Conservation (phyloP, 1,140 invertebrate species). For the Megathymus violae region DNA sequence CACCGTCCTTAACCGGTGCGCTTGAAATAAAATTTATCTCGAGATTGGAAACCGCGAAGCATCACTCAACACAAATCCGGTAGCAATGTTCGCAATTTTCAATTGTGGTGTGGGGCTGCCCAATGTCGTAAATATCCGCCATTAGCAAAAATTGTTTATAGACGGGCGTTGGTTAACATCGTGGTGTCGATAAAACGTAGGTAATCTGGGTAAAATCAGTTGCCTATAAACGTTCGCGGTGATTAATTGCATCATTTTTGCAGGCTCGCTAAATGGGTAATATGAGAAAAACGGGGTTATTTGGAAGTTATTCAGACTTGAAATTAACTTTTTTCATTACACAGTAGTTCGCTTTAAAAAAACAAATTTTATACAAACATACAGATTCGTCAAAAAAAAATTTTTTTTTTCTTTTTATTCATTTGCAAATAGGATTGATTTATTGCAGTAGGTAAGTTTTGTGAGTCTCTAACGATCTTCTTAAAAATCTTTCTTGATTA, state of each 20-base stretch:
- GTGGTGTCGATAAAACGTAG: slow-evolving; percentile 67
- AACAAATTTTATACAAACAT: too few relatives aligned
- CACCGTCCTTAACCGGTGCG: background rate
- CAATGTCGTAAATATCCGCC: slow-evolving; percentile 55
- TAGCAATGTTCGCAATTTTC: slow-evolving; percentile 45
- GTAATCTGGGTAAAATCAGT: slow-evolving; percentile 63
- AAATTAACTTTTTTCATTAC: too few relatives aligned
- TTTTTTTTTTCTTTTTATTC: too few relatives aligned
- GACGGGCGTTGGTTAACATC: slow-evolving; percentile 57
- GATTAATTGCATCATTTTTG: slow-evolving; percentile 74
- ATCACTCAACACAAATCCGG: slow-evolving; percentile 40
- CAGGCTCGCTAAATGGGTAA: slow-evolving; percentile 2
- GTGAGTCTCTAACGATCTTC: too few relatives aligned
- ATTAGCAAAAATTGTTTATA: slow-evolving; percentile 66
- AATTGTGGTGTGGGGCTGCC: slow-evolving; percentile 39
- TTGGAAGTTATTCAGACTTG: too few relatives aligned
- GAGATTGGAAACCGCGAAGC: slow-evolving; percentile 40
- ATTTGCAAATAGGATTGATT: too few relatives aligned
- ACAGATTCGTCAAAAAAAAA: too few relatives aligned
- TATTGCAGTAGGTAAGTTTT: too few relatives aligned
- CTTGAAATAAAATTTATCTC: background rate
- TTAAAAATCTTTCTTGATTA: too few relatives aligned
- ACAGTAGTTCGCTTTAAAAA: too few relatives aligned
- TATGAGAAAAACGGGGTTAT: too few relatives aligned
- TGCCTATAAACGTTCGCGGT: slow-evolving; percentile 62